Conservation (phyloP, 2,113 vertebrate genomes). For the Chloroceryle aenea region DNA sequence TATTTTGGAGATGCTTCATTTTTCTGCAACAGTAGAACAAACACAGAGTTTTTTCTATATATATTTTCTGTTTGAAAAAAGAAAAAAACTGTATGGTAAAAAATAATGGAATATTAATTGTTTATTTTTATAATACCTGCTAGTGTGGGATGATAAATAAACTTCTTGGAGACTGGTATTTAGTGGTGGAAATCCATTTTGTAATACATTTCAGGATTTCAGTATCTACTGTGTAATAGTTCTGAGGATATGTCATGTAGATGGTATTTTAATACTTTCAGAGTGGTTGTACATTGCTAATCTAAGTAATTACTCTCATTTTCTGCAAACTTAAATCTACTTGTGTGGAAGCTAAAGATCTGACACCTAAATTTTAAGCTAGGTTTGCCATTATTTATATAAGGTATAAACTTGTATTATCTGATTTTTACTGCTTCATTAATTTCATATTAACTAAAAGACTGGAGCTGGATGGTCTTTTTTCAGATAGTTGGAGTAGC, state of each 20-base stretch:
- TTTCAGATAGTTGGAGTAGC: neutral
- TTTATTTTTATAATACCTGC: constrained; percentile 12
- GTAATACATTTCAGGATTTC: neutral
- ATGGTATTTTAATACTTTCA: neutral
- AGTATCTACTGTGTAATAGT: neutral
- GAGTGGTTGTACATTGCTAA: neutral
- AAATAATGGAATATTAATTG: neutral
- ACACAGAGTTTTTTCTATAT: neutral
- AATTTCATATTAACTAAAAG: neutral
- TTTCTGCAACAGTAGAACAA: neutral
- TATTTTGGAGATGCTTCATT: neutral
- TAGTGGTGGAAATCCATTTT: neutral
- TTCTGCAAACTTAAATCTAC: neutral
- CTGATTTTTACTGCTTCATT: neutral
- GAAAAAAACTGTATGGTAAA: neutral
- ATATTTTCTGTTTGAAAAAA: neutral
- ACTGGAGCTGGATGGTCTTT: neutral
- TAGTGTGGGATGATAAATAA: constrained; percentile 16
- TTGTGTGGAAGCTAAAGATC: neutral
- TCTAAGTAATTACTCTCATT: neutral
- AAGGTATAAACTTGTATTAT: neutral
- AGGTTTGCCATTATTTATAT: neutral
- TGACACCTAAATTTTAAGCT: neutral
- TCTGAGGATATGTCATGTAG: neutral
- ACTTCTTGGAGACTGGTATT: neutral